Evolutionary conservation across 2,888 invertebrate species (phyloP).

Genomic region (Lacanobia wlatinum): DNA sequence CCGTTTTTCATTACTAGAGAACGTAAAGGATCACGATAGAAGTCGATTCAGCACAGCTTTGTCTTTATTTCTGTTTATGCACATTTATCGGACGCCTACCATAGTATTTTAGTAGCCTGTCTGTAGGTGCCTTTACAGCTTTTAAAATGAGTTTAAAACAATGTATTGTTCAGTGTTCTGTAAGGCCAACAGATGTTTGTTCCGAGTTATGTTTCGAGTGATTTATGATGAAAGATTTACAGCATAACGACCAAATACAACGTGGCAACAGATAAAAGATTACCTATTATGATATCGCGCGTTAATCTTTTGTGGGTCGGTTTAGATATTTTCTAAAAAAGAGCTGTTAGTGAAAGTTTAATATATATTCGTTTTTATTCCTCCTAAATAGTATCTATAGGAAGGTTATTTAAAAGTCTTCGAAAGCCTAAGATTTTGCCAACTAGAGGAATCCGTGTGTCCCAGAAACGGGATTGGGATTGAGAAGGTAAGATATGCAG

Average conservation of each 20-base stretch:
- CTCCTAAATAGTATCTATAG: no score
- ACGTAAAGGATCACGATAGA: no score
- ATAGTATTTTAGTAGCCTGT: no score
- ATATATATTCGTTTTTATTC: not conserved
- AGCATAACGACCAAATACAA: conserved; percentile 2
- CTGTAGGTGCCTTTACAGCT: not conserved
- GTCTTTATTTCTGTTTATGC: no score
- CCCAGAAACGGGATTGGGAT: no score
- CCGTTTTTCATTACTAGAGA: no score
- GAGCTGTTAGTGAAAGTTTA: not conserved
- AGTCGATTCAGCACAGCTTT: no score
- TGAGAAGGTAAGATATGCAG: no score
- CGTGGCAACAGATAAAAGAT: conserved; percentile 22
- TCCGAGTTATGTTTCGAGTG: conserved; percentile 15
- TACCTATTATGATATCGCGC: conserved; percentile 43
- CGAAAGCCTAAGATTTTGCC: no score
- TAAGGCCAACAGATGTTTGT: conserved; percentile 46
- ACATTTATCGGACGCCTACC: no score
- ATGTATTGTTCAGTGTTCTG: conserved; percentile 1
- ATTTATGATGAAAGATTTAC: conserved; percentile 48
- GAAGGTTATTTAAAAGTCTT: no score
- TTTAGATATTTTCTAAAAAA: not conserved
- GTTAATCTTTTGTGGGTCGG: conserved; percentile 6
- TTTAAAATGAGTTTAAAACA: not conserved
- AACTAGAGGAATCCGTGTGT: no score